Evolutionary conservation across 1,140 invertebrate species (phyloP).

Genomic region (Harpegnathos saltator): DNA sequence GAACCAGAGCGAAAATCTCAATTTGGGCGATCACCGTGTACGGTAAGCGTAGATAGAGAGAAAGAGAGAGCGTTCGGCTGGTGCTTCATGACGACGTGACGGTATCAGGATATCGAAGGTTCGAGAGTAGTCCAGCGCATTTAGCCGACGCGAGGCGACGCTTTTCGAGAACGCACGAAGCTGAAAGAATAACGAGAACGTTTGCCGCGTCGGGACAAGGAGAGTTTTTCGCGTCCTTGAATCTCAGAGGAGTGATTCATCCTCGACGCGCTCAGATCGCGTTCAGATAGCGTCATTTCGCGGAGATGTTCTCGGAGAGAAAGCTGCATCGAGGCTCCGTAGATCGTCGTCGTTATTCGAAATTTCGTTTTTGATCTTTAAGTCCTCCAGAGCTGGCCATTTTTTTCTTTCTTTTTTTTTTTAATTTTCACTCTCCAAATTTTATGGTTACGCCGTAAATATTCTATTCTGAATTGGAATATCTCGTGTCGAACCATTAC

Average conservation of each 20-base stretch:
- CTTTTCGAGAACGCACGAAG: background rate
- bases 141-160: slow-evolving; percentile 16
- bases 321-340: background rate
- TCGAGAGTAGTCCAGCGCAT: slow-evolving; percentile 8
- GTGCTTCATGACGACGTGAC: background rate
- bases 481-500: background rate
- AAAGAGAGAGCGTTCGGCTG: background rate
- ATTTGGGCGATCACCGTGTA: slow-evolving; percentile 89
- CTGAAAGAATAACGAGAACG: slow-evolving; percentile 46
- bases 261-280: background rate
- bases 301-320: background rate
- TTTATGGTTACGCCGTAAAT: background rate
- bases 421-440: too few species aligned
- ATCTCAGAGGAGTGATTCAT: background rate
- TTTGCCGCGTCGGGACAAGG: slow-evolving; percentile 19
- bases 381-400: background rate
- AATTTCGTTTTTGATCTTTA: background rate
- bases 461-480: background rate
- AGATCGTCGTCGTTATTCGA: background rate
- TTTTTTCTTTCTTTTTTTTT: background rate
- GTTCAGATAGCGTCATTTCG: background rate
- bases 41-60: slow-evolving; percentile 85
- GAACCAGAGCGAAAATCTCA: slow-evolving; percentile 90
- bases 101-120: slow-evolving; percentile 1
- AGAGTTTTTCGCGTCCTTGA: slow-evolving; percentile 16